Conservation (phyloP, 2,888 invertebrate genomes). For the Oligia latruncula region DNA sequence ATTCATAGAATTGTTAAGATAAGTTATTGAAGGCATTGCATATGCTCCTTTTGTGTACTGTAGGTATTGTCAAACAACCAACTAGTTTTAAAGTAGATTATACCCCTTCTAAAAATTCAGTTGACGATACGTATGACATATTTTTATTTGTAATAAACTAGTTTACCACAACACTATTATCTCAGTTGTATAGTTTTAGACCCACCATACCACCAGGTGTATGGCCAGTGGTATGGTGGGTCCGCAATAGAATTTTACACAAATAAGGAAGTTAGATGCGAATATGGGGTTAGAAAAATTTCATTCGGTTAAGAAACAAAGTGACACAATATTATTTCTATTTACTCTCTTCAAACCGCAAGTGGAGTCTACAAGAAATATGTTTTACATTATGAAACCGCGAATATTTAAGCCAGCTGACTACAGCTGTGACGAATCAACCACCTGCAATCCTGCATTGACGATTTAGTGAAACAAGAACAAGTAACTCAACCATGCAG, state of each 20-base stretch:
- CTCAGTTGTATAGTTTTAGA: too few species aligned
- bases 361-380: constrained; percentile 1
- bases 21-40: neutral
- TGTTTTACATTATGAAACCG: constrained; percentile 15
- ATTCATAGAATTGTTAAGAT: neutral
- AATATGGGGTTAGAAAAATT: neutral
- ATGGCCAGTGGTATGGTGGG: too few species aligned
- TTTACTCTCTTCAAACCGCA: constrained; percentile 9
- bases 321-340: neutral
- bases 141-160: too few species aligned
- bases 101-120: neutral
- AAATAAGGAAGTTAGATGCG: neutral
- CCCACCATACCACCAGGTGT: too few species aligned
- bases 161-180: too few species aligned
- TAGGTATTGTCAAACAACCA: neutral
- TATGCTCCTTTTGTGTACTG: neutral
- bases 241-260: neutral
- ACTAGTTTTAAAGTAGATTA: neutral
- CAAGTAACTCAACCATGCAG: constrained; percentile 41
- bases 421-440: constrained; percentile 22
- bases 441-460: constrained; percentile 34
- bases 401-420: constrained; percentile 9
- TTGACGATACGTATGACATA: neutral
- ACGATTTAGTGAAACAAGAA: constrained; percentile 12
- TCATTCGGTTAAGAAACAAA: neutral